Base-by-base conservation (phyloP, 64 coral and sea anemone genomes). In the Actinia equina region DNA sequence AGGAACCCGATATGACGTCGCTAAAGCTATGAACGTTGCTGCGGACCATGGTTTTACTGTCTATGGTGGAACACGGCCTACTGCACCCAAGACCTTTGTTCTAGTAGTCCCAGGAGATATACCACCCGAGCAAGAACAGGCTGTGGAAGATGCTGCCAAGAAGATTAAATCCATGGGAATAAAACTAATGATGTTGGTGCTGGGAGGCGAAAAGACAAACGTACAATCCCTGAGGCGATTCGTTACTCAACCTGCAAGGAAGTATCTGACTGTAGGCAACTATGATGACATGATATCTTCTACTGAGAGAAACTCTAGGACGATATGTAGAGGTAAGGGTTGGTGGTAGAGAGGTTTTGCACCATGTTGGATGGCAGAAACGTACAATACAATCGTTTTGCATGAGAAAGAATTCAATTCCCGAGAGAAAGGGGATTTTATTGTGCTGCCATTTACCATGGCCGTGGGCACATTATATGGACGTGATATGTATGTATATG, bases 91-190 rank as follows among this genome's bases (percentile, higher is more conserved):
- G 58, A 65, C 85, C 13, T 83, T 87, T 30, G 53, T 92, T n/a
- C 84, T 92, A 14, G 42, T 92, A 19, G 85, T 92, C 12, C 90
- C 90, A 65, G 83, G 83, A 8, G 83, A 82, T 18, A 85, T 85
- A 26, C 59, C 83, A 17, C 14, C n/a, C 1, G 49, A 23, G 17
- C 43, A 81, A 2, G 83, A 58, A 42, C 43, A 44, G 22, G 83
- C 52, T 17, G 30, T 85, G 8, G 17, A 18, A 7, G 83, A 44
- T 26, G 85, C 85, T 17, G 90, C 85, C 19, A 69, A 17, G 51
- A 92, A 56, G 46, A 55, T 92, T n/a, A 92, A 92, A 26, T 53
- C 46, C 1, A 25, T 92, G 16, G 90, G 90, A 54, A 64, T 92
- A 42, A 87, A 76, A 57, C 77, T 92, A 20, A 82, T 92, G 71